Percentiles rank a stretch among this genome's conserved stretches.
These are phyloP conservation scores for Telmatherina bonti DNA, from an alignment of 2,797 vertebrate genomes.

Conservation along the genomic window DNA sequence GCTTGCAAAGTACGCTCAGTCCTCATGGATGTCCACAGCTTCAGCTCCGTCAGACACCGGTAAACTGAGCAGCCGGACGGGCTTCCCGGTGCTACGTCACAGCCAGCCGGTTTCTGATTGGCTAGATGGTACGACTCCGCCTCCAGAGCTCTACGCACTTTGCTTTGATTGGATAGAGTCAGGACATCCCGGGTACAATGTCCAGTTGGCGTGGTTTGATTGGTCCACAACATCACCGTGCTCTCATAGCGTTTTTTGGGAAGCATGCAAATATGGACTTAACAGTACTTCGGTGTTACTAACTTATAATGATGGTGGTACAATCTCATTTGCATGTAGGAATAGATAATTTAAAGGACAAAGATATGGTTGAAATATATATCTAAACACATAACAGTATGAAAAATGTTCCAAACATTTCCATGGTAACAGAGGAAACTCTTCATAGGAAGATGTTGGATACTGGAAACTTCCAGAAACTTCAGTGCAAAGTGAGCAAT, in stretches of 20 bases:
- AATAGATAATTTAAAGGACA: too few relatives aligned
- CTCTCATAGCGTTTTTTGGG: not conserved
- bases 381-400: too few relatives aligned
- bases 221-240: constrained; percentile 63
- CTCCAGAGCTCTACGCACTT: constrained; percentile 60
- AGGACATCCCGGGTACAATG: constrained; percentile 68
- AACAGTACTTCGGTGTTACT: too few relatives aligned
- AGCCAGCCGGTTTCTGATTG: constrained; percentile 60
- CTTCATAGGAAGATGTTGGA: too few relatives aligned
- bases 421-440: too few relatives aligned
- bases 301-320: too few relatives aligned
- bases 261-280: not conserved
- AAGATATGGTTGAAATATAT: too few relatives aligned
- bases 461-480: too few relatives aligned
- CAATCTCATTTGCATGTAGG: too few relatives aligned
- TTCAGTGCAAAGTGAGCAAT: too few relatives aligned
- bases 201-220: constrained; percentile 85
- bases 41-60: constrained; percentile 68
- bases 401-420: too few relatives aligned
- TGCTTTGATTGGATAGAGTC: constrained; percentile 63
- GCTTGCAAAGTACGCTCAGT: not conserved
- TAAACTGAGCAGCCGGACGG: constrained; percentile 31
- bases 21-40: constrained; percentile 21
- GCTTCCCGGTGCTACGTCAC: constrained; percentile 60
- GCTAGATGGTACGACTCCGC: constrained; percentile 10